A percentile compares a stretch with the other conserved stretches of the same genome.
These are phyloP conservation scores for Rutilus rutilus DNA, from an alignment of 2,113 vertebrate genomes.

Conservation along the genomic window DNA sequence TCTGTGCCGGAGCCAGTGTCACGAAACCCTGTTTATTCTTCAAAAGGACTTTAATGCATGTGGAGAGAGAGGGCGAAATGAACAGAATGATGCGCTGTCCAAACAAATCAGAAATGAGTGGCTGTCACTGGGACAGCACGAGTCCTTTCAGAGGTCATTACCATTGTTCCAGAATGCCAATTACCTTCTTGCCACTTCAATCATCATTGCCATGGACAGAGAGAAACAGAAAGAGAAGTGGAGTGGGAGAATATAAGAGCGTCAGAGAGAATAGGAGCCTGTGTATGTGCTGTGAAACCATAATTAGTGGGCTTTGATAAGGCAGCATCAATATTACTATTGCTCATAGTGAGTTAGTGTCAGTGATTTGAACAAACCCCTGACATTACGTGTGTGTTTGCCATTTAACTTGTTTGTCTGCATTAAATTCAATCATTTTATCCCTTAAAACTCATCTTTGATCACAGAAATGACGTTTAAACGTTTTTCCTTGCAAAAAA, in stretches of 20 bases:
- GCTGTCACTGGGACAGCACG: constrained; percentile 24
- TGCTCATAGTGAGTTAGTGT: not conserved
- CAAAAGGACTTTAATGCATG: not conserved
- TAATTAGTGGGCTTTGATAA: not conserved
- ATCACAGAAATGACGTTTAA: too few species aligned
- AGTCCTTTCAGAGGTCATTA: constrained; percentile 49
- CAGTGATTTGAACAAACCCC: not conserved
- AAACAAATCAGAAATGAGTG: constrained; percentile 59
- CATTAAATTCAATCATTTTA: too few species aligned
- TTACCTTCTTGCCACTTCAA: constrained; percentile 56
- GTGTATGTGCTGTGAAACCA: not conserved
- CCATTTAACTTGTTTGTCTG: not conserved
- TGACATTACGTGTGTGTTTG: not conserved
- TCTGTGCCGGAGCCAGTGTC: not conserved
- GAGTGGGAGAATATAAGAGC: constrained; percentile 5
- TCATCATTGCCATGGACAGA: constrained; percentile 52
- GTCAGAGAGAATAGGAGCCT: not conserved
- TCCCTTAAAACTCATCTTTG: too few species aligned
- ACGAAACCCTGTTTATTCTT: constrained; percentile 10
- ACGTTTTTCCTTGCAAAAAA: too few species aligned
- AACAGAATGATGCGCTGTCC: constrained; percentile 53
- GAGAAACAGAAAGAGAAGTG: constrained; percentile 16
- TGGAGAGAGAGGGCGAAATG: constrained; percentile 50
- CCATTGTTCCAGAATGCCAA: constrained; percentile 48
- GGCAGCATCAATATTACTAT: not conserved